Evolutionary conservation across 2,113 vertebrate species (phyloP), one percentile per base, ranked within the genome.

Genomic region (Barbus barbus): DNA sequence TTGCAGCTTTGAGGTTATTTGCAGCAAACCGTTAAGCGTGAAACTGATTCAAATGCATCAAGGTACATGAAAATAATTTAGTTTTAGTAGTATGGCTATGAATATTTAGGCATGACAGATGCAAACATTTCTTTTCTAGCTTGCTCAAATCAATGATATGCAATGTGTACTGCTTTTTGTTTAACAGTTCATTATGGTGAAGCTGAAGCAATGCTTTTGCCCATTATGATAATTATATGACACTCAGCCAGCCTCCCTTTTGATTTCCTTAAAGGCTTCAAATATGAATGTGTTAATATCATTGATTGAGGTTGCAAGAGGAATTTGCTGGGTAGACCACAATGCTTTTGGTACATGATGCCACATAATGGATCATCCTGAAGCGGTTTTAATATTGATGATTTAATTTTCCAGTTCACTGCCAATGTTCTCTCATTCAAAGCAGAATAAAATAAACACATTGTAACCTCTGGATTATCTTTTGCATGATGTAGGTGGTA

Each of bases 41-140:
- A 53, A 51, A 78, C 76, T 78, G 75, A 78, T 58, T 53, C 16
- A 31, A 51, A 51, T 75, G 44, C 41, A 76, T 76, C n/a, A 44
- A 69, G 9, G 28, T 31, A 13, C 4, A 26, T 24, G 69, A 44
- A 72, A 44, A 14, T 16, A 1, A 44, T 44, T 72, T 0, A 0
- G 24, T 72, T 44, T 24, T 3, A 72, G 1, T 36, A 22, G 18
- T 33, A n/a, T n/a, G 36, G 69, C 36, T 44, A 41, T 71, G 36
- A 9, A 41, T 28, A 31, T 74, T 48, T 2, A 75, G 22, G 36
- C 6, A 8, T 7, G 31, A 76, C 18, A 44, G 14, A n/a, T 9
- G 56, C 14, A 26, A 41, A 60, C 22, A 26, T 44, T 3, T 48
- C 0, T n/a, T 53, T 51, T 58, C n/a, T 69, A 31, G 61, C 11